phyloP scores from a whole-genome alignment of 2,113 vertebrate species.

The Arenaria interpres region DNA sequence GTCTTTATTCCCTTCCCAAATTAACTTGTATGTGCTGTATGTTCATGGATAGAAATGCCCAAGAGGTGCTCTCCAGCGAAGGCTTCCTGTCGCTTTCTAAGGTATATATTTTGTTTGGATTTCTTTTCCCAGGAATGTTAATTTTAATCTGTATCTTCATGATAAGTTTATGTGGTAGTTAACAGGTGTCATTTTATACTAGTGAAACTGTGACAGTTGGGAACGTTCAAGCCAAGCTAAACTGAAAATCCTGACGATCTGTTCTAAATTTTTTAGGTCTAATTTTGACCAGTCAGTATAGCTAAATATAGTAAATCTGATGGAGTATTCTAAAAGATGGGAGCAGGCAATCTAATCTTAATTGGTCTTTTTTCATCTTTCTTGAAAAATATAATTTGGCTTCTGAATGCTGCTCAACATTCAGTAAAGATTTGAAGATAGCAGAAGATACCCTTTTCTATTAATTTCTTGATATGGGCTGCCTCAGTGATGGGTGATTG shows the following conservation, averaged over 20 bases:
- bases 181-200: background rate
- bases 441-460: background rate
- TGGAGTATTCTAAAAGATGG: background rate
- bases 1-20: slow-evolving; percentile 90
- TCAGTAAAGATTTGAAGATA: background rate
- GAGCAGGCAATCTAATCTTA: background rate
- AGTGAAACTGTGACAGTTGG: background rate
- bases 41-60: slow-evolving; percentile 95
- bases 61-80: slow-evolving; percentile 90
- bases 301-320: background rate
- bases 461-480: background rate
- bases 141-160: background rate
- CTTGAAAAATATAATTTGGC: background rate
- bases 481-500: background rate
- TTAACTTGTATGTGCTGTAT: slow-evolving; percentile 91
- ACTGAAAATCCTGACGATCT: background rate
- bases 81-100: slow-evolving; percentile 93
- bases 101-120: slow-evolving; percentile 70
- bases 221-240: background rate
- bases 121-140: background rate
- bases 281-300: background rate
- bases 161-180: background rate
- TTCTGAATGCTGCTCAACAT: background rate
- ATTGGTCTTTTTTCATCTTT: background rate
- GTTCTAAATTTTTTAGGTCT: background rate